Base-by-base conservation (phyloP, 2,797 vertebrate species). In the Phataginus tricuspis region DNA sequence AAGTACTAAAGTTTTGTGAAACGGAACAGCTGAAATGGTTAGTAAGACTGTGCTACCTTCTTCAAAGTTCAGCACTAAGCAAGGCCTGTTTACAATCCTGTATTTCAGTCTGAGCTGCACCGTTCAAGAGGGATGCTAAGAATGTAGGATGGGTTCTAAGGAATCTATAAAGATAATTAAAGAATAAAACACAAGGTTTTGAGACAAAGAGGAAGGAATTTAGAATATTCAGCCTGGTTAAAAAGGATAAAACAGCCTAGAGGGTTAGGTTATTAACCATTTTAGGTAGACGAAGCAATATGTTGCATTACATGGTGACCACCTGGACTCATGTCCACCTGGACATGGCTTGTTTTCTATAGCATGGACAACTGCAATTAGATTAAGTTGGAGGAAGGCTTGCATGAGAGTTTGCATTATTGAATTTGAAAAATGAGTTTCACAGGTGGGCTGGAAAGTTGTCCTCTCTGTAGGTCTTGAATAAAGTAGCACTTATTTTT, bases 121-220 rank as follows among this genome's bases (percentile, higher is more conserved):
- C 49, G 19, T 91, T 86, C 37, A 72, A 72, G 25, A 74, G 37
- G n/a, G 89, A 64, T 13, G 18, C n/a, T 78, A 77, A 84, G 53
- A 74, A 92, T 39, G 42, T 15, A 82, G 49, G 8, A 10, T 57
- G 39, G 45, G 13, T 66, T 95, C 53, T 31, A 51, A 59, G 83
- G 55, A 72, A 86, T 63, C 23, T 31, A 37, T 57, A 39, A 66
- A 95, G 82, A 86, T 63, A 87, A 90, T 37, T 72, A 57, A 95
- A 83, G 39, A 92, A 72, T 68, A 95, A 94, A 91, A 84, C 25
- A 23, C 16, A 53, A 37, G 39, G 2, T 19, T 87, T 75, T 59
- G 75, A 96, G 55, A 90, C 61, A 91, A 88, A 85, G 55, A 13
- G 90, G 75, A 89, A 95, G 16, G 55, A 96, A 93, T 91, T 96